phyloP scores from a whole-genome alignment of 2,888 invertebrate species.

The Euphydryas editha region DNA sequence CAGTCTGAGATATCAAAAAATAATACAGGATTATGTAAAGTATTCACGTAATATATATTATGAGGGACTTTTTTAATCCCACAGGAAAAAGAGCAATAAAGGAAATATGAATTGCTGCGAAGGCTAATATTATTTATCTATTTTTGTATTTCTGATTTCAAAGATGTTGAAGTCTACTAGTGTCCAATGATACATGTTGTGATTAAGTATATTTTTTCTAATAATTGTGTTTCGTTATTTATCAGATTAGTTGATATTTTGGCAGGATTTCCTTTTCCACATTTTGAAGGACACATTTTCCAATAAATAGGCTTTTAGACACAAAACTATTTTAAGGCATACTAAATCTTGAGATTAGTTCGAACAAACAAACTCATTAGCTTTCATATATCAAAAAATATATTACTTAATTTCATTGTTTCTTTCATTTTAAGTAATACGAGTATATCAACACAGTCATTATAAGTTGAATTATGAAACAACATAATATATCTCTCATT shows the following conservation, averaged over 20 bases:
- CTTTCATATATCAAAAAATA: not conserved
- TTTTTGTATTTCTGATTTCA: slow-evolving; percentile 3
- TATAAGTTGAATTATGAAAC: not conserved
- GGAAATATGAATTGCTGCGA: not conserved
- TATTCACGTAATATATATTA: slow-evolving; percentile 1
- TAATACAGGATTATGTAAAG: not conserved
- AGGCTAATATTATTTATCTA: not conserved
- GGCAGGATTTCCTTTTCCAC: too few species aligned
- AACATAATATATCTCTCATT: slow-evolving; percentile 17
- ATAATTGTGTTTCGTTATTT: too few species aligned
- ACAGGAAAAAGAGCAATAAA: not conserved
- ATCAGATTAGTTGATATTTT: too few species aligned
- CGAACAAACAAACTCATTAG: not conserved
- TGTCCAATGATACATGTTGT: not conserved
- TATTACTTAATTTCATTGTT: not conserved
- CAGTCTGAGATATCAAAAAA: not conserved
- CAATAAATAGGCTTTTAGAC: too few species aligned
- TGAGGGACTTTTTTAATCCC: not conserved
- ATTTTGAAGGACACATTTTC: too few species aligned
- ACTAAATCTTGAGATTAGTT: not conserved
- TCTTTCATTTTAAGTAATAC: not conserved
- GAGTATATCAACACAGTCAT: not conserved
- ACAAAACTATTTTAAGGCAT: too few species aligned
- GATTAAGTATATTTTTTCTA: not conserved
- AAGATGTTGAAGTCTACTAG: not conserved